Evolutionary conservation across 1,140 invertebrate genomes (phyloP).

Genomic region (Drosophila chauvacae): DNA sequence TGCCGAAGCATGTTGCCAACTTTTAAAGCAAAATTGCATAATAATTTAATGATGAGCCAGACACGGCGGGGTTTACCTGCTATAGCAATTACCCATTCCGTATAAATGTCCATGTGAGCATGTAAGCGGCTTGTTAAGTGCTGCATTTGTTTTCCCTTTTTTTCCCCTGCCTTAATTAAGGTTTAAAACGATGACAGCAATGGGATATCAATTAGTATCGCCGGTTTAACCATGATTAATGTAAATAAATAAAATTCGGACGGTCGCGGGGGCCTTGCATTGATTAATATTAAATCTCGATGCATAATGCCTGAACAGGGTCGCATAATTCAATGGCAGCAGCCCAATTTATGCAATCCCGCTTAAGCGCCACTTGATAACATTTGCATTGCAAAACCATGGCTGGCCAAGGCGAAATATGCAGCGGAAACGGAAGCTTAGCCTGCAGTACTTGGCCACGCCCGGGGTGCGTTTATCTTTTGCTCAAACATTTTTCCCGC

Average conservation of each 20-base stretch:
- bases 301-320: constrained; percentile 15
- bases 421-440: constrained; percentile 72
- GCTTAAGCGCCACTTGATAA: constrained; percentile 62
- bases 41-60: constrained; percentile 47
- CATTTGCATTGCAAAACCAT: constrained; percentile 72
- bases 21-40: constrained; percentile 22
- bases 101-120: constrained; percentile 2
- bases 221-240: constrained; percentile 56
- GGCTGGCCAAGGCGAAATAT: constrained; percentile 32
- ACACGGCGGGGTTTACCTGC: constrained; percentile 9
- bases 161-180: constrained; percentile 38
- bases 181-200: constrained; percentile 35
- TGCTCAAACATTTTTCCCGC: constrained; percentile 66
- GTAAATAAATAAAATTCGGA: constrained; percentile 47
- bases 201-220: constrained; percentile 62
- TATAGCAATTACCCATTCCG: constrained; percentile 32
- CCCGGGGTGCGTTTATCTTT: constrained; percentile 57
- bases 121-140: constrained; percentile 57
- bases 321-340: constrained; percentile 37
- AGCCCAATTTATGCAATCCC: constrained; percentile 43
- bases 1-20: constrained; percentile 1
- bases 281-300: constrained; percentile 39
- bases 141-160: constrained; percentile 43
- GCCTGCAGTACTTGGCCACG: constrained; percentile 35
- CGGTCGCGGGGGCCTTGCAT: not conserved